Conservation (phyloP, 2,113 vertebrate genomes). For the Suncus etruscus region DNA sequence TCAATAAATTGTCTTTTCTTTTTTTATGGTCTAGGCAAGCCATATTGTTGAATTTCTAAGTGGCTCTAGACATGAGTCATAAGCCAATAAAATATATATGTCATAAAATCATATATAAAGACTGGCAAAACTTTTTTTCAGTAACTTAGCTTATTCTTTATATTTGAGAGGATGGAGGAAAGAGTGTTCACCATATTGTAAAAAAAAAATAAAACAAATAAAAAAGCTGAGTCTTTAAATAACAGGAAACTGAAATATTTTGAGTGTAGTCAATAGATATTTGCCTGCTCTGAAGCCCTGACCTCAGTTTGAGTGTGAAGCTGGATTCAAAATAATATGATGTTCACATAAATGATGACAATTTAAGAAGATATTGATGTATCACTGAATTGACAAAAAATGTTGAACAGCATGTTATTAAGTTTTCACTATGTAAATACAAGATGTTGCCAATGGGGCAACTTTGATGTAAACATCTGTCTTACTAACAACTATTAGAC, state of each 20-base stretch:
- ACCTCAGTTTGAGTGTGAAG: not conserved
- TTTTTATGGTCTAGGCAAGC: constrained; percentile 47
- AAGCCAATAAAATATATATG: constrained; percentile 42
- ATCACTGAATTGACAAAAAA: constrained; percentile 12
- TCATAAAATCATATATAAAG: not conserved
- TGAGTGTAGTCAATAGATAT: not conserved
- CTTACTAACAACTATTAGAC: constrained; percentile 42
- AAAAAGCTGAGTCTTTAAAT: not conserved
- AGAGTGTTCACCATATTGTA: not conserved
- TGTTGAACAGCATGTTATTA: constrained; percentile 27
- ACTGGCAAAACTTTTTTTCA: not conserved
- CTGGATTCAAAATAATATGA: not conserved
- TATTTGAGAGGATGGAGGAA: constrained; percentile 41
- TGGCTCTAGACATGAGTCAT: constrained; percentile 3
- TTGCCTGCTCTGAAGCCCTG: not conserved
- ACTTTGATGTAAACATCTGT: constrained; percentile 63
- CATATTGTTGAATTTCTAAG: constrained; percentile 57
- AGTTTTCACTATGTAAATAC: constrained; percentile 43
- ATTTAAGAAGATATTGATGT: not conserved
- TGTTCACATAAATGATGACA: not conserved
- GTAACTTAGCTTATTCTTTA: not conserved
- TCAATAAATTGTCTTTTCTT: constrained; percentile 52
- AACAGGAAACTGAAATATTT: not conserved
- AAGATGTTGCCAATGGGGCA: constrained; percentile 20
- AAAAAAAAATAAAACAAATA: not conserved